A percentile compares a stretch with the other conserved stretches of the same genome.
Conservation (phyloP, 2,797 vertebrate species). For the Myotis myotis region DNA sequence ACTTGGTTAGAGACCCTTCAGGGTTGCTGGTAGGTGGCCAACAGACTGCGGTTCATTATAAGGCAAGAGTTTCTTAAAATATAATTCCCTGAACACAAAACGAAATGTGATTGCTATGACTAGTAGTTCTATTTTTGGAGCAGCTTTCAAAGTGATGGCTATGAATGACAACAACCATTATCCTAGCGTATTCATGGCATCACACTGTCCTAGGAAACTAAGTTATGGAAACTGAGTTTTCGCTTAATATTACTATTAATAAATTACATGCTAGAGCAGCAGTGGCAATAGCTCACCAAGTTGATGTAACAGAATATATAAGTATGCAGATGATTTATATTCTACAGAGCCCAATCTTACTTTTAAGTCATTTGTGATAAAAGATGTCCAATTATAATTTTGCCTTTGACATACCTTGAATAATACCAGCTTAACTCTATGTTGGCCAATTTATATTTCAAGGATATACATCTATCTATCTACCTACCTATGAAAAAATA, state of each 20-base stretch:
- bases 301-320: constrained; percentile 77
- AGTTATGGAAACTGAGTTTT: constrained; percentile 16
- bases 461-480: neutral
- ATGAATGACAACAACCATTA: constrained; percentile 26
- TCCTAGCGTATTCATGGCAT: neutral
- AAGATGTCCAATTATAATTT: constrained; percentile 74
- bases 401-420: neutral
- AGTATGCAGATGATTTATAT: constrained; percentile 71
- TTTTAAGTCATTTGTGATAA: constrained; percentile 71
- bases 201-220: constrained; percentile 1
- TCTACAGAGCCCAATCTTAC: constrained; percentile 67
- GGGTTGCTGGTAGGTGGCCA: neutral
- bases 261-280: constrained; percentile 67
- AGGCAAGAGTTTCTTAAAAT: constrained; percentile 16
- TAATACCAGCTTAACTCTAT: constrained; percentile 16
- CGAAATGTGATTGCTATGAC: neutral
- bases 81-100: neutral
- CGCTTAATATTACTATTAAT: constrained; percentile 70
- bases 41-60: neutral
- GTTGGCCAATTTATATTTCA: neutral
- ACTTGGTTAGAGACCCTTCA: neutral
- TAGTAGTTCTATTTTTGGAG: neutral
- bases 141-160: neutral
- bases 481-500: neutral
- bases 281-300: constrained; percentile 38